Evolutionary conservation across 2,113 vertebrate genomes (phyloP).

Genomic region (Vidua chalybeata): DNA sequence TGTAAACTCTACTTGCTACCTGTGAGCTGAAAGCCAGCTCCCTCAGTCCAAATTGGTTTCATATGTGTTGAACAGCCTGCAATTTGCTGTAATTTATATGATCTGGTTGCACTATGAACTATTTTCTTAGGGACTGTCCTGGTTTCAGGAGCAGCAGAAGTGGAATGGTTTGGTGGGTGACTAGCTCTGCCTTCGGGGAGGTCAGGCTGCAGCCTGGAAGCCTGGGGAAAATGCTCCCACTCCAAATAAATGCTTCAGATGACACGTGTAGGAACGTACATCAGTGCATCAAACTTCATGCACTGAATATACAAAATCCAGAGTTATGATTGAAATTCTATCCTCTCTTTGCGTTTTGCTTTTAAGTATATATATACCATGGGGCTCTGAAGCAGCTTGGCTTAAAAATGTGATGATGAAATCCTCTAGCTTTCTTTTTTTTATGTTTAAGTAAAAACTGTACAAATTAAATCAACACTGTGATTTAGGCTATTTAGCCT

Average conservation of each 20-base stretch:
- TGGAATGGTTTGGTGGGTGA: not conserved
- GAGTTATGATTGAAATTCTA: not conserved
- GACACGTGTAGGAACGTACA: accelerated
- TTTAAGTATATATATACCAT: not conserved
- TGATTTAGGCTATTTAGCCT: not conserved
- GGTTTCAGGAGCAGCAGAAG: not conserved
- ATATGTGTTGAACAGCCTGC: not conserved
- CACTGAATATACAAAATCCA: not conserved
- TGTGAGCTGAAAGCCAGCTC: not conserved
- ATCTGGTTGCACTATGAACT: not conserved
- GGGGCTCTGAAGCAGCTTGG: not conserved
- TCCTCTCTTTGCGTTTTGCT: not conserved
- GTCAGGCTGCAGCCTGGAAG: not conserved
- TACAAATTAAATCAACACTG: not conserved
- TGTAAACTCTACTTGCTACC: not conserved
- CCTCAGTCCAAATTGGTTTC: not conserved
- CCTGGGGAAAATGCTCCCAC: not conserved
- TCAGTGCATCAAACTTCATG: not conserved
- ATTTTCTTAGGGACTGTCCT: not conserved
- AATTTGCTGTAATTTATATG: not conserved
- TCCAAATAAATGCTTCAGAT: not conserved
- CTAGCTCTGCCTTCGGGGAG: not conserved
- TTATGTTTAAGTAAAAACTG: not conserved
- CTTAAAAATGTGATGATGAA: not conserved
- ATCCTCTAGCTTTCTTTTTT: not conserved